Percentiles rank a stretch among this genome's conserved stretches.
Evolutionary conservation across 2,797 vertebrate genomes (phyloP).

Genomic region (Odontamblyopus lacepedii): DNA sequence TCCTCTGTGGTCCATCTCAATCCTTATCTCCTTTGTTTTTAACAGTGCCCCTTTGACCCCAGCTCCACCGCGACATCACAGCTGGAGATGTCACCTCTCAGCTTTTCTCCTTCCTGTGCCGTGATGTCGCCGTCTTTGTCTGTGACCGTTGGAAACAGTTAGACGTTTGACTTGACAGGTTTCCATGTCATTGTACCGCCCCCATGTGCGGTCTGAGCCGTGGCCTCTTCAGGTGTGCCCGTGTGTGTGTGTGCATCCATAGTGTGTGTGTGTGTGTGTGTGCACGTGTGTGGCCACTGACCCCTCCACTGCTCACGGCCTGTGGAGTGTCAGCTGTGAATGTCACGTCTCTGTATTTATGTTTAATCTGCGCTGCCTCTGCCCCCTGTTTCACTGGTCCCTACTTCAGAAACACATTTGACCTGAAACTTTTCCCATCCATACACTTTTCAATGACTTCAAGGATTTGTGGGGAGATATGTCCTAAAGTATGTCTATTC

Average conservation of each 20-base stretch:
- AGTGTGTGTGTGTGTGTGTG: constrained; percentile 40
- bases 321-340: constrained; percentile 55
- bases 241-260: constrained; percentile 47
- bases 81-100: constrained; percentile 55
- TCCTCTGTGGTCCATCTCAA: constrained; percentile 36
- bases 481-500: neutral
- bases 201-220: constrained; percentile 48
- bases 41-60: constrained; percentile 52
- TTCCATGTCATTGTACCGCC: constrained; percentile 62
- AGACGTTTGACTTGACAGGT: constrained; percentile 63
- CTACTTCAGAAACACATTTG: constrained; percentile 29
- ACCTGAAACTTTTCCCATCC: constrained; percentile 30
- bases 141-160: constrained; percentile 45
- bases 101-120: constrained; percentile 28
- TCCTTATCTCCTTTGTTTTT: constrained; percentile 34
- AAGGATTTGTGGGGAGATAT: neutral
- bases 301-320: constrained; percentile 42
- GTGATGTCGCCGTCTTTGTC: constrained; percentile 51
- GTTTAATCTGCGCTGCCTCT: constrained; percentile 32
- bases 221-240: constrained; percentile 55
- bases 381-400: constrained; percentile 2
- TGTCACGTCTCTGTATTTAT: constrained; percentile 33
- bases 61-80: constrained; percentile 55
- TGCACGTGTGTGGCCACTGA: constrained; percentile 35
- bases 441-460: constrained; percentile 4